Evolutionary conservation across 2,797 vertebrate species (phyloP).

Genomic region (Novumbra hubbsi): DNA sequence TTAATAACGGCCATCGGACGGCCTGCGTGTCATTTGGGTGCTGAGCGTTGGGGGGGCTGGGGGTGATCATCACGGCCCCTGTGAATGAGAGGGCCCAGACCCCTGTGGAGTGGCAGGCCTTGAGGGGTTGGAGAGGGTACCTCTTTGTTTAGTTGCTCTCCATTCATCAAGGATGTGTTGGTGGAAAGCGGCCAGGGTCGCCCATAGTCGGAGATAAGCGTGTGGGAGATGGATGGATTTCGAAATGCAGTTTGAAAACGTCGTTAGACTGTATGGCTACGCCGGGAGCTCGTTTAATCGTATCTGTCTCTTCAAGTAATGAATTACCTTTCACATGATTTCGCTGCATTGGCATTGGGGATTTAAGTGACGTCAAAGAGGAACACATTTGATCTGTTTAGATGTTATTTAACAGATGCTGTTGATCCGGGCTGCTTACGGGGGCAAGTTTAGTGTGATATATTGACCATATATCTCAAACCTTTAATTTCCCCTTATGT

Average conservation of each 20-base stretch:
- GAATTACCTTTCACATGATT: neutral
- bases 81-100: constrained; percentile 21
- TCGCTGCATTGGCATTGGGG: neutral
- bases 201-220: neutral
- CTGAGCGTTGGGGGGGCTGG: neutral
- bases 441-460: no score
- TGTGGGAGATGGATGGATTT: neutral
- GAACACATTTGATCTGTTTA: neutral
- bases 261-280: neutral
- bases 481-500: no score
- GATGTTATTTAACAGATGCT: no score
- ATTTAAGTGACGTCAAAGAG: neutral
- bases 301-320: neutral
- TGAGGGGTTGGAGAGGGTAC: neutral
- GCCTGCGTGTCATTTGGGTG: constrained; percentile 13
- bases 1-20: constrained; percentile 49
- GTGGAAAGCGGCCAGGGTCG: neutral
- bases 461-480: no score
- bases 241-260: neutral
- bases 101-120: constrained; percentile 6
- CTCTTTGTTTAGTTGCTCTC: neutral
- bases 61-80: neutral
- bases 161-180: neutral
- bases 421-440: no score
- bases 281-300: neutral